Conservation (phyloP, 2,113 vertebrate species). For the Oophaga pumilio region DNA sequence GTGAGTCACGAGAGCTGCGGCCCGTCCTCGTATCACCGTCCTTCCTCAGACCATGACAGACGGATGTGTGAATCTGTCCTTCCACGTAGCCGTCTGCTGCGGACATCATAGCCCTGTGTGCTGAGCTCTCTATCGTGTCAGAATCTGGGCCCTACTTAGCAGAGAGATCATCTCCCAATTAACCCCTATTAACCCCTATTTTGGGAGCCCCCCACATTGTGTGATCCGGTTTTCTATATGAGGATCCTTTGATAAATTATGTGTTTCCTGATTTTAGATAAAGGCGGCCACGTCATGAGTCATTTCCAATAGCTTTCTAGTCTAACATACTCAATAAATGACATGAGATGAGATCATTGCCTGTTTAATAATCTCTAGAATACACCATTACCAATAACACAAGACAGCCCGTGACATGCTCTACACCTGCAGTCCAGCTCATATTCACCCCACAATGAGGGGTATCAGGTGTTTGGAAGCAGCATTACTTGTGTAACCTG, state of each 20-base stretch:
- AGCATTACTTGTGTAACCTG: not conserved
- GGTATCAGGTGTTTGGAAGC: not conserved
- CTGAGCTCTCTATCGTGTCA: not conserved
- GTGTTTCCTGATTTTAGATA: not conserved
- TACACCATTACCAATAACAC: not conserved
- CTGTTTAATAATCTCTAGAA: not conserved
- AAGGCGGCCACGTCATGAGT: not conserved
- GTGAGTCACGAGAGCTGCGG: too few species aligned
- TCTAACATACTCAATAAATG: not conserved
- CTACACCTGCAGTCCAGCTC: not conserved
- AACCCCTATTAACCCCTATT: too few species aligned
- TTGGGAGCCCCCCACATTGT: not conserved
- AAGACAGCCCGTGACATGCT: not conserved
- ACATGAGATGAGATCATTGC: constrained; percentile 5
- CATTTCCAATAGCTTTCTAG: constrained; percentile 3
- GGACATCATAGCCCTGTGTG: not conserved
- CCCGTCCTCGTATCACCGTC: too few species aligned
- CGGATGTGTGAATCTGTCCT: too few species aligned
- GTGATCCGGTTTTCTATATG: not conserved
- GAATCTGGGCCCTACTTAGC: not conserved
- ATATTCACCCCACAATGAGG: not conserved
- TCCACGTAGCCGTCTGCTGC: not conserved
- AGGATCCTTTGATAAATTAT: not conserved
- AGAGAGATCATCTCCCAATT: not conserved
- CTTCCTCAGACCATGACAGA: too few species aligned